Evolutionary conservation across 2,888 invertebrate species (phyloP).

Genomic region (Emesis furor): DNA sequence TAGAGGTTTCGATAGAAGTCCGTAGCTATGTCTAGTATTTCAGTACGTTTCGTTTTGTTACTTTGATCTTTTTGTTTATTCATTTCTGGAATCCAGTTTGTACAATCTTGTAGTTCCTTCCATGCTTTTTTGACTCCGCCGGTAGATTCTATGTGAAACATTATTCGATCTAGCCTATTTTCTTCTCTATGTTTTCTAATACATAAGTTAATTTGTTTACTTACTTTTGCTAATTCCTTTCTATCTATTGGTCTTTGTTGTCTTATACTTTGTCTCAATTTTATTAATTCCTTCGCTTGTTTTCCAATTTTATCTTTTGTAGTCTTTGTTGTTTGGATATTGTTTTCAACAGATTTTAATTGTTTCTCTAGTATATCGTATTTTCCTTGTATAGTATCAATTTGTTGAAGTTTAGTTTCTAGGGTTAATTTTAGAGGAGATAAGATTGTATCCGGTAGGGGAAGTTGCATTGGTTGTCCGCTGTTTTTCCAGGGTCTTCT

Average conservation of each 20-base stretch:
- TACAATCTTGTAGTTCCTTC: conserved; percentile 3
- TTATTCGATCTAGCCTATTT: not conserved
- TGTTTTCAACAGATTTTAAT: no score
- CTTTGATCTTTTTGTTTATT: conserved; percentile 31
- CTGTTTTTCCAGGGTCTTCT: conserved; percentile 28
- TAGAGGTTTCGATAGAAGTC: conserved; percentile 40
- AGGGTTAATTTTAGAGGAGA: not conserved
- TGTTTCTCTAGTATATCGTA: not conserved
- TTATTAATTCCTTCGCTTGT: no score
- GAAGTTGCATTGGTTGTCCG: conserved; percentile 1
- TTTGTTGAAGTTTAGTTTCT: not conserved
- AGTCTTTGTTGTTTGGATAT: no score
- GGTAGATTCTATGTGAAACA: not conserved
- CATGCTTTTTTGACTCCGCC: conserved; percentile 32
- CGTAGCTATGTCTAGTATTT: conserved; percentile 38
- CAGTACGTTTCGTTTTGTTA: conserved; percentile 25
- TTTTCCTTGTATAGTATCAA: not conserved
- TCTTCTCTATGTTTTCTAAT: conserved; percentile 8
- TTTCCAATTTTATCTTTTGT: no score
- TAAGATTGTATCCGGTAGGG: conserved; percentile 15
- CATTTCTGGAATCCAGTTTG: conserved; percentile 30
- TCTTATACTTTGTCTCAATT: no score
- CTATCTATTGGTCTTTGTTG: no score
- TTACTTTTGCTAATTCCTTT: no score
- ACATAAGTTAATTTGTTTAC: not conserved